Evolutionary conservation across 1,140 invertebrate species (phyloP).

Genomic region (Neuroterus valhalla): DNA sequence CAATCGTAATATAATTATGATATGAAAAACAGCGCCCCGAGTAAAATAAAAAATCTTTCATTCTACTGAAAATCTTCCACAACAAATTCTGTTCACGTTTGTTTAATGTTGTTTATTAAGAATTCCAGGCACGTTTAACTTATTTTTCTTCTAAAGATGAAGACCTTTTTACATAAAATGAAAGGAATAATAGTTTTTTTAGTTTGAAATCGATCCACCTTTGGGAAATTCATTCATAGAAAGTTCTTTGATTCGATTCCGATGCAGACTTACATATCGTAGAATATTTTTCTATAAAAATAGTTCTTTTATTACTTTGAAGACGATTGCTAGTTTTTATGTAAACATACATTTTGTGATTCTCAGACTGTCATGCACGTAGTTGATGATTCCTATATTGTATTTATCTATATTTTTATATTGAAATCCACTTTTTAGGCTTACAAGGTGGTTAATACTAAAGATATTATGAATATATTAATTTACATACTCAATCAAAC

Average conservation of each 20-base stretch:
- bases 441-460: neutral
- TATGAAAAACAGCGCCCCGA: conserved; percentile 55
- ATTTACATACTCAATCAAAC: neutral
- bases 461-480: neutral
- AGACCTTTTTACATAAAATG: neutral
- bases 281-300: conserved; percentile 22
- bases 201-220: neutral
- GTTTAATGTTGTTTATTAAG: conserved; percentile 74
- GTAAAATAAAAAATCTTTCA: conserved; percentile 68
- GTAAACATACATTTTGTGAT: conserved; percentile 51
- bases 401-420: conserved; percentile 64
- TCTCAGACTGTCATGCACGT: conserved; percentile 64
- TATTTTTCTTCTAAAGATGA: conserved; percentile 64
- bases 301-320: conserved; percentile 25
- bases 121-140: conserved; percentile 68
- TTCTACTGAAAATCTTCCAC: conserved; percentile 72
- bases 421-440: conserved; percentile 15
- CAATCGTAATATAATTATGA: conserved; percentile 30
- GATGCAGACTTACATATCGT: neutral
- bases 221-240: neutral
- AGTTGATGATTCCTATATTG: conserved; percentile 66
- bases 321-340: conserved; percentile 7
- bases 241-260: too few species aligned
- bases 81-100: conserved; percentile 76
- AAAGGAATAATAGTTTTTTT: neutral